Conservation (phyloP, 2,797 vertebrate genomes). For the Halcyon smyrnensis region DNA sequence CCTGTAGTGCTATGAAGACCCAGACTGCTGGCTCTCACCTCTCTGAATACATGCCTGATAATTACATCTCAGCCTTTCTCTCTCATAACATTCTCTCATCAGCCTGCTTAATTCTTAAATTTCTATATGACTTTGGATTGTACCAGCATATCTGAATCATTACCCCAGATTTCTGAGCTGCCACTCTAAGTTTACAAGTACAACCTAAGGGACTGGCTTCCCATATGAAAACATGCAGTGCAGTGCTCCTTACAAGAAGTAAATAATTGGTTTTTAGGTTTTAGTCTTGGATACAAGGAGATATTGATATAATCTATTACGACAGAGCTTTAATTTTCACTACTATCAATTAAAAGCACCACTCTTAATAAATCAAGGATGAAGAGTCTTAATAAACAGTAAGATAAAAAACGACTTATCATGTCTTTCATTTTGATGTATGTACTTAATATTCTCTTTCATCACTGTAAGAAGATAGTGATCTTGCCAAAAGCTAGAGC, state of each 20-base stretch:
- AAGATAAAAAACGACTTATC: not conserved
- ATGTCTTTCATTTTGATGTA: slow-evolving; percentile 63
- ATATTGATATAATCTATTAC: slow-evolving; percentile 25
- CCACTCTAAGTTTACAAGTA: not conserved
- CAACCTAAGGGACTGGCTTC: not conserved
- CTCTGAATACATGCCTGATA: not conserved
- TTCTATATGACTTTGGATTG: not conserved
- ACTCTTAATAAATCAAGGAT: slow-evolving; percentile 29
- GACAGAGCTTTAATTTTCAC: slow-evolving; percentile 52
- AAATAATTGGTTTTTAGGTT: not conserved
- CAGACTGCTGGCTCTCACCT: not conserved
- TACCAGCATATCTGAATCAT: not conserved
- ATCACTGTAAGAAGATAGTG: slow-evolving; percentile 48
- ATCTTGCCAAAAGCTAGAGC: slow-evolving; percentile 52
- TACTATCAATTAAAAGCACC: slow-evolving; percentile 51
- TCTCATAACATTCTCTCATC: not conserved
- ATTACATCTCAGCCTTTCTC: not conserved
- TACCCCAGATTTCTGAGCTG: not conserved
- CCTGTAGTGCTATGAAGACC: not conserved
- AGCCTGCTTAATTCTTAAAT: not conserved
- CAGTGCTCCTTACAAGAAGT: not conserved
- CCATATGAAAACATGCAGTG: not conserved
- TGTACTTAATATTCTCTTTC: slow-evolving; percentile 65
- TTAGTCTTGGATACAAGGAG: slow-evolving; percentile 5
- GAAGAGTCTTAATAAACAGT: slow-evolving; percentile 55